Conservation (phyloP, 2,797 vertebrate genomes). For the Ibycter americanus region DNA sequence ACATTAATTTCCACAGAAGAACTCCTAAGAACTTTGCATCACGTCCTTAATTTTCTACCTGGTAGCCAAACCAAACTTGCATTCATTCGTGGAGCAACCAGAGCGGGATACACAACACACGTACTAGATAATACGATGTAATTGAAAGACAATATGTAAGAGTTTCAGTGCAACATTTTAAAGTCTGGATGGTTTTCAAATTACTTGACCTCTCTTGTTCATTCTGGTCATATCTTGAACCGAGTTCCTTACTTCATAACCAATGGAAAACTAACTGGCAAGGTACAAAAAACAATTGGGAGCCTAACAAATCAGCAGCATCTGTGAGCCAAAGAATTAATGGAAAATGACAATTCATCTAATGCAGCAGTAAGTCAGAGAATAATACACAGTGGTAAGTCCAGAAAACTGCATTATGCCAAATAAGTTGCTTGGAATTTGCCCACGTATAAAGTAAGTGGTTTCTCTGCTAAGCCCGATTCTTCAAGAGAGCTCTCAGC, state of each 20-base stretch:
- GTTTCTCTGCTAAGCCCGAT: background rate
- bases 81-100: background rate
- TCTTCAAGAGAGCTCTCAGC: background rate
- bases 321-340: constrained; percentile 3
- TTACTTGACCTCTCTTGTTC: background rate
- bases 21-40: background rate
- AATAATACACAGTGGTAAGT: background rate
- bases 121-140: background rate
- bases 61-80: background rate
- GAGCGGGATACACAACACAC: background rate
- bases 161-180: background rate
- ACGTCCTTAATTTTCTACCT: background rate
- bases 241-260: background rate
- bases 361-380: background rate
- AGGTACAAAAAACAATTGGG: background rate
- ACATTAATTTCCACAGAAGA: background rate
- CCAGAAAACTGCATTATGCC: background rate
- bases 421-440: background rate
- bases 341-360: background rate
- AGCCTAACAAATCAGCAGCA: background rate
- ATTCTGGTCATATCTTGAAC: background rate
- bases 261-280: background rate
- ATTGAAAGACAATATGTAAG: background rate
- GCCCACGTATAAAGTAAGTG: background rate
- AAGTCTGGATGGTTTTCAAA: background rate